Conservation (phyloP, 2,888 invertebrate genomes). For the Drosophila ezoana region DNA sequence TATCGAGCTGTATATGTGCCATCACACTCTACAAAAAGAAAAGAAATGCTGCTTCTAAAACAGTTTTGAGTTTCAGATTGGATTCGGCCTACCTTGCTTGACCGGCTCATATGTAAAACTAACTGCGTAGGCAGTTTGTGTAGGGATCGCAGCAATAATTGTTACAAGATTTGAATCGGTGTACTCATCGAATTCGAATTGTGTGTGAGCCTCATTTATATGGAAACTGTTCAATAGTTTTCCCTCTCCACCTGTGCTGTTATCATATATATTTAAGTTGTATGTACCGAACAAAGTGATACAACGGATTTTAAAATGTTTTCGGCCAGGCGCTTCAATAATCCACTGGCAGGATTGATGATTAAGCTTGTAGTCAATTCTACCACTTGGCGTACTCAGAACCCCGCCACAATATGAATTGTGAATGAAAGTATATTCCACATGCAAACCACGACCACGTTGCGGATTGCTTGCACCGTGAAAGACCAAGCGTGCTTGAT, state of each 20-base stretch:
- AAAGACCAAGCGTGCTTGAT: slow-evolving; percentile 90
- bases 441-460: slow-evolving; percentile 88
- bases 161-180: slow-evolving; percentile 48
- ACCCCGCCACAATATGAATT: slow-evolving; percentile 90
- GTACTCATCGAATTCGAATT: slow-evolving; percentile 10
- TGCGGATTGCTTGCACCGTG: slow-evolving; percentile 86
- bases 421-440: slow-evolving; percentile 89
- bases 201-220: accelerated
- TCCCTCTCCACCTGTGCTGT: slow-evolving; percentile 44
- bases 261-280: slow-evolving; percentile 50
- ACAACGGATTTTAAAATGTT: slow-evolving; percentile 82
- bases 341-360: slow-evolving; percentile 86
- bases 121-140: accelerated
- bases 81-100: slow-evolving; percentile 9
- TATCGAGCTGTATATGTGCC: slow-evolving; percentile 88
- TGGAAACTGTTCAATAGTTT: slow-evolving; percentile 21
- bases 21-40: slow-evolving; percentile 88
- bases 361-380: too few relatives aligned
- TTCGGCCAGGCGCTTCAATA: slow-evolving; percentile 88
- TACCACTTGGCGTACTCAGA: slow-evolving; percentile 83
- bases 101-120: background rate
- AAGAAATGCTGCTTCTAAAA: background rate
- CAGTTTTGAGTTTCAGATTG: background rate
- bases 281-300: accelerated
- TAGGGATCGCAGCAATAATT: background rate